These are phyloP conservation scores for Hybos culiciformis DNA, from an alignment of 2,888 invertebrate genomes.

Conservation along the genomic window DNA sequence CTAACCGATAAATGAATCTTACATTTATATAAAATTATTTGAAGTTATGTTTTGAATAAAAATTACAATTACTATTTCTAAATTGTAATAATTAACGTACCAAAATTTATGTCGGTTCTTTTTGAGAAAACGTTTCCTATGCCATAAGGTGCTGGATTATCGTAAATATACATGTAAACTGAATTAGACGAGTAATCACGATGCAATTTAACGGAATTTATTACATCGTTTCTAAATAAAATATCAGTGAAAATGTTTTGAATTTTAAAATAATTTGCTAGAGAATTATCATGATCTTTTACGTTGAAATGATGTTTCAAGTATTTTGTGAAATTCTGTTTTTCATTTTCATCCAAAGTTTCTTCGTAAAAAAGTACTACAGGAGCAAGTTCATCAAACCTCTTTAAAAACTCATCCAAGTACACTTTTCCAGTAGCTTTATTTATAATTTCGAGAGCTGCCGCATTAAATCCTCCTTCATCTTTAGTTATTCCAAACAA, in stretches of 20 bases:
- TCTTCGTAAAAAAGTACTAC: slow-evolving; percentile 48
- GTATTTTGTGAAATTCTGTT: slow-evolving; percentile 15
- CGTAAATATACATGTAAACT: slow-evolving; percentile 48
- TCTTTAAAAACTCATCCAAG: neutral
- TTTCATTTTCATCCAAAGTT: slow-evolving; percentile 37
- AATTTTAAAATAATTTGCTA: slow-evolving; percentile 30
- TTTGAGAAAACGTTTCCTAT: slow-evolving; percentile 39
- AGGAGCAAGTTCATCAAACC: slow-evolving; percentile 37
- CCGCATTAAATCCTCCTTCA: slow-evolving; percentile 59
- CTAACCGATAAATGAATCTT: no score
- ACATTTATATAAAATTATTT: neutral
- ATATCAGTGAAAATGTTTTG: slow-evolving; percentile 47
- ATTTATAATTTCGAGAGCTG: slow-evolving; percentile 37
- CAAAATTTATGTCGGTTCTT: slow-evolving; percentile 36
- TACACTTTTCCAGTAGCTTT: slow-evolving; percentile 40
- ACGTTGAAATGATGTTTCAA: slow-evolving; percentile 15
- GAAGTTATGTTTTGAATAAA: neutral
- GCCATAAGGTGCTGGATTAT: slow-evolving; percentile 43
- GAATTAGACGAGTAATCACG: slow-evolving; percentile 38
- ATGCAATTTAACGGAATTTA: slow-evolving; percentile 44
- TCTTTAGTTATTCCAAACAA: slow-evolving; percentile 51
- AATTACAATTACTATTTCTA: neutral
- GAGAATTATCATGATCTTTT: neutral
- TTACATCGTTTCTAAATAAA: slow-evolving; percentile 44
- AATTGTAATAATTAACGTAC: slow-evolving; percentile 30